Evolutionary conservation across 2,797 vertebrate species (phyloP).

Genomic region (Trematomus bernacchii): DNA sequence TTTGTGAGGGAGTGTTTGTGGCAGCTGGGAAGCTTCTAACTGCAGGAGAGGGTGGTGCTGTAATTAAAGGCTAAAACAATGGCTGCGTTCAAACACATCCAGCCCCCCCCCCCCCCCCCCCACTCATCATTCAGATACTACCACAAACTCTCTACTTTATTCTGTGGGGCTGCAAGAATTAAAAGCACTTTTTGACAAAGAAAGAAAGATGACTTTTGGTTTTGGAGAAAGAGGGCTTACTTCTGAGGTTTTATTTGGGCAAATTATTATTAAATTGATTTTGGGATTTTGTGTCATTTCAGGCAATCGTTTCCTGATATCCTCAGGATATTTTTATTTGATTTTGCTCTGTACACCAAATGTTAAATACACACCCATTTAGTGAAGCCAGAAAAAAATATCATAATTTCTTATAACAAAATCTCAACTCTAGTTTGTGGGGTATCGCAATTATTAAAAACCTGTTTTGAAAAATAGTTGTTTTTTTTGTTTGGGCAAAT

Average conservation of each 20-base stretch:
- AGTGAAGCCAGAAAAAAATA: no score
- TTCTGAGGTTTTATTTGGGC: no score
- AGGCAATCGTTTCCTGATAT: no score
- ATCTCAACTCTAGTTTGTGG: no score
- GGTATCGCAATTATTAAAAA: no score
- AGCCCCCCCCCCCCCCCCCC: neutral
- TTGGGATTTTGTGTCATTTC: no score
- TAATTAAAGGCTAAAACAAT: neutral
- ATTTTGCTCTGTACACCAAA: no score
- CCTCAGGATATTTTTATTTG: no score
- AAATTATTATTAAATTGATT: no score
- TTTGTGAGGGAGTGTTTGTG: neutral
- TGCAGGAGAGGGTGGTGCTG: neutral
- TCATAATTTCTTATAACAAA: no score
- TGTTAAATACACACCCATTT: no score
- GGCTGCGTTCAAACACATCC: constrained; percentile 1
- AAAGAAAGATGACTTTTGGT: neutral
- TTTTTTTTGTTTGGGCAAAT: neutral
- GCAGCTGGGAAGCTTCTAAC: neutral
- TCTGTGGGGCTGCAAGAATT: neutral
- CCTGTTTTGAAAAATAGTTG: neutral
- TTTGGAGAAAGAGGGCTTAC: no score
- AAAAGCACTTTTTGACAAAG: neutral
- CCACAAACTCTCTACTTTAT: neutral
- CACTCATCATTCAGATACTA: neutral